Evolutionary conservation across 2,797 vertebrate species (phyloP), one percentile per base, ranked within the genome.

Genomic region (Poeciliopsis gracilis): DNA sequence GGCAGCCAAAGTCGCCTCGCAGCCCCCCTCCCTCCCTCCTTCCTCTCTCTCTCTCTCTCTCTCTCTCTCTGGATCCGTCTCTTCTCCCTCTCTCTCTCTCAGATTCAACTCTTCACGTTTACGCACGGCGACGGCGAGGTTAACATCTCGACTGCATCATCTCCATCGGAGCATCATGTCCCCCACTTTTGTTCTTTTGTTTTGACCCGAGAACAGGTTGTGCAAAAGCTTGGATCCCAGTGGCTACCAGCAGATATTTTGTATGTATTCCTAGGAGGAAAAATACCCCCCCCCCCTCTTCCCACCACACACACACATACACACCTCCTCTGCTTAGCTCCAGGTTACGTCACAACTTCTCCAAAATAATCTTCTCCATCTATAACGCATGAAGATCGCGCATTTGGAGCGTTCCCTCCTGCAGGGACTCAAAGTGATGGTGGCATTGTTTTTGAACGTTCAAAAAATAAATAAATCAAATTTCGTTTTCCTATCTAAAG

Each of bases 311-410:
- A 0, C 28, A 1, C 63, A 18, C 30, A 15, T 36, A 18, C 30
- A 15, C 63, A 10, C 7, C 5, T 30, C 79, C 81, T 79, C 78
- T 79, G 76, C 75, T 82, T 83, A 92, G 82, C 74, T 85, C 81
- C 82, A 78, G 45, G 72, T 94, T 90, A 93, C 92, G 91, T 95
- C 94, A 95, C 82, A 76, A 78, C 78, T 78, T 72, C 86, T 80
- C 85, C 88, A 87, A 91, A 91, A 92, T 89, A 88, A 88, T 91
- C 80, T 86, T 82, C 77, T 78, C 77, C 33, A 70, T 69, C 77
- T 72, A 51, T 71, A 87, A 73, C 41, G 75, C 74, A 73, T 13
- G 55, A 78, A 45, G 59, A 76, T 53, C n/a, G 75, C 23, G 77
- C 73, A 73, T 78, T 69, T 85, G 33, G 66, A 74, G 78, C 57